phyloP scores from a whole-genome alignment of 64 coral and sea anemone genomes.

The Anthopleura sola region DNA sequence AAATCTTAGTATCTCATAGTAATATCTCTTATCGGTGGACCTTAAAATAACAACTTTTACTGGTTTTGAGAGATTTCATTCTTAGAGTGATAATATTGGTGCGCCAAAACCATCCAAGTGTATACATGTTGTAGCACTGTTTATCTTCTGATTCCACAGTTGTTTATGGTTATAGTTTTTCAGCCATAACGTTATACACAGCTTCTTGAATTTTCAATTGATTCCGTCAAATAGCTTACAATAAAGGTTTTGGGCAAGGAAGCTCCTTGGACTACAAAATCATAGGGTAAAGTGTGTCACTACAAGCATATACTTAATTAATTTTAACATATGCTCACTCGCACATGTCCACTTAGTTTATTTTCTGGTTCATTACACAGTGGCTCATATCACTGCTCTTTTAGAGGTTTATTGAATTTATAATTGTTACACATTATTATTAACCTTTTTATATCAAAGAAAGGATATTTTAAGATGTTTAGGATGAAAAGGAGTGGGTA shows the following conservation, averaged over 20 bases:
- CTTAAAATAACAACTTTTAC: too few species aligned
- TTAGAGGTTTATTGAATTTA: too few species aligned
- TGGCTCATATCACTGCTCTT: not conserved
- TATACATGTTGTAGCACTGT: not conserved
- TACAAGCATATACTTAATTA: not conserved
- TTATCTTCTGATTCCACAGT: not conserved
- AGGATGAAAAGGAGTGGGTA: too few species aligned
- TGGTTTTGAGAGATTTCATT: too few species aligned
- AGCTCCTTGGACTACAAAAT: not conserved
- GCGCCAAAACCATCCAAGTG: not conserved
- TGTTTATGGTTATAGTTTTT: not conserved
- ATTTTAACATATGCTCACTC: not conserved
- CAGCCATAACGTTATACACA: not conserved
- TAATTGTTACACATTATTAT: too few species aligned
- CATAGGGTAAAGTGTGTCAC: not conserved
- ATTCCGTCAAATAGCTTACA: not conserved
- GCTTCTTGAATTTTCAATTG: not conserved
- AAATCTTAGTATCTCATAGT: too few species aligned
- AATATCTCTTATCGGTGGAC: too few species aligned
- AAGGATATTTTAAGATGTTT: too few species aligned
- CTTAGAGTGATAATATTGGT: too few species aligned
- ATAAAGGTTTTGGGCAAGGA: not conserved
- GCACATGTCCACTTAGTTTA: not conserved
- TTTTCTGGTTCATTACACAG: not conserved
- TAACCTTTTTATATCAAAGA: too few species aligned